Conservation (phyloP, 1,140 invertebrate species). For the Drosophila rufa region DNA sequence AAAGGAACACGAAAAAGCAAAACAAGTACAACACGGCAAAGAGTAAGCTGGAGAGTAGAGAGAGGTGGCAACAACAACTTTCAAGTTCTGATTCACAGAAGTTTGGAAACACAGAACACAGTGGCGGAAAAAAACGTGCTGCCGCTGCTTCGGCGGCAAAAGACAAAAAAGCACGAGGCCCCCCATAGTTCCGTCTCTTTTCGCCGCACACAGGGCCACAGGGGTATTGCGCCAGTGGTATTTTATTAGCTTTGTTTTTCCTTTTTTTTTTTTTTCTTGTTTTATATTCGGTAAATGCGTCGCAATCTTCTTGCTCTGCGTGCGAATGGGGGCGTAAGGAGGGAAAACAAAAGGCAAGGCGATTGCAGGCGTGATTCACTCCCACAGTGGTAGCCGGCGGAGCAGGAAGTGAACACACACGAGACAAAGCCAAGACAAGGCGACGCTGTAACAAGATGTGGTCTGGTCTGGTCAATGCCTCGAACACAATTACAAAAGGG, state of each 20-base stretch:
- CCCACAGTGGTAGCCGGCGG: slow-evolving; percentile 18
- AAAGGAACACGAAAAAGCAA: slow-evolving; percentile 66
- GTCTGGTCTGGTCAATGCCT: slow-evolving; percentile 58
- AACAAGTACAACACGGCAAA: slow-evolving; percentile 73
- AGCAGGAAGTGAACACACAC: slow-evolving; percentile 59
- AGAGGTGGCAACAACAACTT: slow-evolving; percentile 30
- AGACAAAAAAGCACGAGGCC: slow-evolving; percentile 55
- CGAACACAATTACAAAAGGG: slow-evolving; percentile 34
- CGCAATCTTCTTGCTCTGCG: slow-evolving; percentile 44
- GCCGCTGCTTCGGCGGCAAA: slow-evolving; percentile 36
- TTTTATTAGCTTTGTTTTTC: slow-evolving; percentile 26
- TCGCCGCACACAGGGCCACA: slow-evolving; percentile 34
- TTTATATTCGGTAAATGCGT: slow-evolving; percentile 47
- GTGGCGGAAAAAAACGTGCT: slow-evolving; percentile 69
- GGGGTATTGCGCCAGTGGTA: slow-evolving; percentile 43
- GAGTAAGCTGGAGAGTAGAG: slow-evolving; percentile 59
- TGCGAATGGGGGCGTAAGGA: slow-evolving; percentile 17
- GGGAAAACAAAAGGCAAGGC: slow-evolving; percentile 46
- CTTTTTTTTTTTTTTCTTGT: slow-evolving; percentile 36
- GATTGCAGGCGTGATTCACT: slow-evolving; percentile 50
- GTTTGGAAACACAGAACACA: slow-evolving; percentile 20
- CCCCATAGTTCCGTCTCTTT: slow-evolving; percentile 24
- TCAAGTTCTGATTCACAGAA: slow-evolving; percentile 65
- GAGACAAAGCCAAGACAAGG: slow-evolving; percentile 56
- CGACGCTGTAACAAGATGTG: slow-evolving; percentile 47